Percentiles rank a stretch among this genome's conserved stretches.
Conservation (phyloP, 2,797 vertebrate genomes). For the Masticophis lateralis region DNA sequence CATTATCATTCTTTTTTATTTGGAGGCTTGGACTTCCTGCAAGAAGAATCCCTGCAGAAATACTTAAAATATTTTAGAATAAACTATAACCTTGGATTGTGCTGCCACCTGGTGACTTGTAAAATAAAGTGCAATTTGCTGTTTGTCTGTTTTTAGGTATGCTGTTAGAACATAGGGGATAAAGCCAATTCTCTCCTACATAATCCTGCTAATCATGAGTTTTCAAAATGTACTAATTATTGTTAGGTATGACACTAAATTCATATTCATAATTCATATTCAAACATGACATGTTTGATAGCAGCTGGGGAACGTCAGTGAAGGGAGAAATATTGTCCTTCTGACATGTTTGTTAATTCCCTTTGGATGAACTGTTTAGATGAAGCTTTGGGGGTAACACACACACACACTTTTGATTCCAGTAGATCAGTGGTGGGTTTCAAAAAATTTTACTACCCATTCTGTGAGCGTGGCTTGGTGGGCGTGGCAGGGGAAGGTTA, state of each 20-base stretch:
- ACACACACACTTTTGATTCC: not conserved
- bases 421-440: not conserved
- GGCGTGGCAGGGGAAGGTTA: no score
- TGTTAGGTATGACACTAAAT: not conserved
- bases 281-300: not conserved
- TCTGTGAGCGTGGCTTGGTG: no score
- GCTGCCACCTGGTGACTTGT: slow-evolving; percentile 1
- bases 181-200: not conserved
- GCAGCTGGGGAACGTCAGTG: not conserved
- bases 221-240: not conserved
- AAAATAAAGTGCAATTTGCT: not conserved
- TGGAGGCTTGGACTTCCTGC: not conserved
- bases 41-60: not conserved
- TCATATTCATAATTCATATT: no score
- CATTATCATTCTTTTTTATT: not conserved
- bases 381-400: not conserved
- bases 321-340: not conserved
- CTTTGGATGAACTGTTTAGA: not conserved
- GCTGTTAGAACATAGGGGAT: not conserved
- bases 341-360: not conserved
- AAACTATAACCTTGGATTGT: not conserved
- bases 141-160: not conserved
- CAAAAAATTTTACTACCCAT: no score
- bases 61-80: not conserved
- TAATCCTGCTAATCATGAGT: not conserved